These are phyloP conservation scores for Leptura quadrifasciata DNA, from an alignment of 2,888 invertebrate species.

Conservation along the genomic window DNA sequence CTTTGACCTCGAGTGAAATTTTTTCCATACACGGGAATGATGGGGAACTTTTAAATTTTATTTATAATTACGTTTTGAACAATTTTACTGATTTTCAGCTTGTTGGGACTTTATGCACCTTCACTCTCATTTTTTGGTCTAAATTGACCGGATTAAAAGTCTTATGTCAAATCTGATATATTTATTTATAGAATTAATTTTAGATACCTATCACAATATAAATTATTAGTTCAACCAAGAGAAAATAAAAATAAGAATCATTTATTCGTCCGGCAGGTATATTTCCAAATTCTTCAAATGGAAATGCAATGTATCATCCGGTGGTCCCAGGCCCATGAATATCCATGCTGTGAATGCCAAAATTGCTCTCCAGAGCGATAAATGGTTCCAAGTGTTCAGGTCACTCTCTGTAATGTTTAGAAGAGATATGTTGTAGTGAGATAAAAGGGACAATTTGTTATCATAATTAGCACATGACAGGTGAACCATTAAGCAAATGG, in stretches of 20 bases:
- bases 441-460: conserved; percentile 66
- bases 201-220: conserved; percentile 35
- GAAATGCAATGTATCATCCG: conserved; percentile 75
- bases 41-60: too few species aligned
- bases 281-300: conserved; percentile 73
- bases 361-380: conserved; percentile 79
- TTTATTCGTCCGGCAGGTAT: conserved; percentile 67
- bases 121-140: too few species aligned
- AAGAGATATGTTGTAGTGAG: conserved; percentile 60
- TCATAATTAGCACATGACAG: conserved; percentile 69
- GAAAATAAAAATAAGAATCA: conserved; percentile 49
- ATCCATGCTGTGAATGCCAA: conserved; percentile 77
- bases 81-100: too few species aligned
- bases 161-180: too few species aligned
- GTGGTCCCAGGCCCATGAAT: conserved; percentile 77
- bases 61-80: too few species aligned
- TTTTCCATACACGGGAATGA: too few species aligned
- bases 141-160: too few species aligned
- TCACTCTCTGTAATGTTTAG: conserved; percentile 73
- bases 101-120: too few species aligned
- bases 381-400: conserved; percentile 78
- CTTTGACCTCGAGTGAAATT: too few species aligned
- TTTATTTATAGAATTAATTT: conserved; percentile 37
- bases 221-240: conserved; percentile 27
- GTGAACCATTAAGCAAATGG: conserved; percentile 68